These are phyloP conservation scores for Miltochrista miniata DNA, from an alignment of 2,888 invertebrate species.

Conservation along the genomic window DNA sequence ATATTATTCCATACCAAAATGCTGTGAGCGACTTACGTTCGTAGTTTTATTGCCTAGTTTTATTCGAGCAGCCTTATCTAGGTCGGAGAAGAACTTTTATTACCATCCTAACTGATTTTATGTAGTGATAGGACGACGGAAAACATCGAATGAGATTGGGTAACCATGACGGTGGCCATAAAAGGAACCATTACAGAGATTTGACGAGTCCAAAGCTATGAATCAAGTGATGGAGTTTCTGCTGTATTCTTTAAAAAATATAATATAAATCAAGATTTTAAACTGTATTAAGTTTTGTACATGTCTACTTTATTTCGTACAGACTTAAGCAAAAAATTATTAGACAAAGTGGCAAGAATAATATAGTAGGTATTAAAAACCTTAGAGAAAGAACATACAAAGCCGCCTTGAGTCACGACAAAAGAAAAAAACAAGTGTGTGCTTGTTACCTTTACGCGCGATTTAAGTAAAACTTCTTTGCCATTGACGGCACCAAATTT, in stretches of 20 bases:
- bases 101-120: constrained; percentile 12
- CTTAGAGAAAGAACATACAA: no score
- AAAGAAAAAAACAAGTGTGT: no score
- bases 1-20: background rate
- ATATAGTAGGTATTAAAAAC: no score
- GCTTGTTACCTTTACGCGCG: no score
- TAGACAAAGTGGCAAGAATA: no score
- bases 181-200: background rate
- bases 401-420: no score
- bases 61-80: constrained; percentile 14
- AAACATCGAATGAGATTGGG: constrained; percentile 9
- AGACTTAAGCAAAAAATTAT: no score
- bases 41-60: constrained; percentile 10
- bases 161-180: constrained; percentile 1
- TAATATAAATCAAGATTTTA: background rate
- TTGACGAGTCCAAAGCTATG: background rate
- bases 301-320: no score
- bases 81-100: constrained; percentile 11
- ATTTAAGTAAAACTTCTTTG: no score
- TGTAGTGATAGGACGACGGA: constrained; percentile 10
- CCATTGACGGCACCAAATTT: no score
- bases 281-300: background rate
- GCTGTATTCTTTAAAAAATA: constrained; percentile 1
- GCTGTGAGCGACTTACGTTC: constrained; percentile 4
- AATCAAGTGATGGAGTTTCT: background rate